These are phyloP conservation scores for Pegoplata infirma DNA, from an alignment of 2,888 invertebrate species.

Conservation along the genomic window DNA sequence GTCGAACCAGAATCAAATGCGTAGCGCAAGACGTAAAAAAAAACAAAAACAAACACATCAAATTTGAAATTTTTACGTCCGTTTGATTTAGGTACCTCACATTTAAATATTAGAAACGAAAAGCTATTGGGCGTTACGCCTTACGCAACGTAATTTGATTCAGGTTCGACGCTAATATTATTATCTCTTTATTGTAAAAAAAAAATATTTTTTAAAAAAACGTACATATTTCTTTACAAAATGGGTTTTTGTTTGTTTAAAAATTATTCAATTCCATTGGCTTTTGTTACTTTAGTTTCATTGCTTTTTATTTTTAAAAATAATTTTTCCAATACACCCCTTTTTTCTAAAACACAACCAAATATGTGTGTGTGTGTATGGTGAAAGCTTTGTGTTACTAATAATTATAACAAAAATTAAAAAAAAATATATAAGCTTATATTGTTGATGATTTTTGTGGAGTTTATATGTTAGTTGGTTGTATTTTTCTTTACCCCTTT, in stretches of 20 bases:
- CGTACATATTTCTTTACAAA: constrained; percentile 28
- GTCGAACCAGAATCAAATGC: no score
- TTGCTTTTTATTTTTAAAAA: constrained; percentile 18
- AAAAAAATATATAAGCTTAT: constrained; percentile 43
- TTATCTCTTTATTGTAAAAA: no score
- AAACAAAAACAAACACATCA: no score
- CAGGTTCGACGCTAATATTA: no score
- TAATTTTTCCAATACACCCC: constrained; percentile 3
- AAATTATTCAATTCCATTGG: constrained; percentile 4
- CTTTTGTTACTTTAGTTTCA: constrained; percentile 26
- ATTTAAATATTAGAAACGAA: no score
- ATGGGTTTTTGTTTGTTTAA: constrained; percentile 21
- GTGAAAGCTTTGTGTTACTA: constrained; percentile 53
- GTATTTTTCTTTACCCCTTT: no score
- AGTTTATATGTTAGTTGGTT: constrained; percentile 62
- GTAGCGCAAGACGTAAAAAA: no score
- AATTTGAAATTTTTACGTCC: no score
- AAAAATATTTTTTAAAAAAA: no score
- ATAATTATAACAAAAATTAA: constrained; percentile 27
- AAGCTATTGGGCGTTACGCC: no score
- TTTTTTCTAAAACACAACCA: constrained; percentile 18
- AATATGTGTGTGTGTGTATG: constrained; percentile 21
- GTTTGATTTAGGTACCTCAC: no score
- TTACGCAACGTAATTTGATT: no score
- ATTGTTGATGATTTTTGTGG: constrained; percentile 78